phyloP scores from a whole-genome alignment of 2,888 invertebrate species.

The Drosophila formosana region DNA sequence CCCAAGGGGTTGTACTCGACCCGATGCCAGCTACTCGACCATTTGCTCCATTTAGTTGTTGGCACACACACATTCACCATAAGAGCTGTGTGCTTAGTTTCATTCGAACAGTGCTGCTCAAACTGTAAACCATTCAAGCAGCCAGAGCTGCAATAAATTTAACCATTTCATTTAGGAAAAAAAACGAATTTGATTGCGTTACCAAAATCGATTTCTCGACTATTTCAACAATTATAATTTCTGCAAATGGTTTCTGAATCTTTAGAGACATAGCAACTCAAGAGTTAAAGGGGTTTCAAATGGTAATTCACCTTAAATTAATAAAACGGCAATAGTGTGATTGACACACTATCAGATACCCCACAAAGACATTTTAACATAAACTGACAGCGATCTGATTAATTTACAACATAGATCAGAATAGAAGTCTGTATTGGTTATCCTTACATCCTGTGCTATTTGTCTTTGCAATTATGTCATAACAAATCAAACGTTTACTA shows the following conservation, averaged over 20 bases:
- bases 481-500: too few species aligned
- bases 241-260: background rate
- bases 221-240: slow-evolving; percentile 12
- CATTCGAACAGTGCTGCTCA: slow-evolving; percentile 55
- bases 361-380: background rate
- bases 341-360: background rate
- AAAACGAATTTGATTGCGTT: slow-evolving; percentile 21
- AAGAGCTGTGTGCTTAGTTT: slow-evolving; percentile 47
- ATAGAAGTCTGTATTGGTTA: too few species aligned
- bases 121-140: slow-evolving; percentile 59
- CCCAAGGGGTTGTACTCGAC: slow-evolving; percentile 57
- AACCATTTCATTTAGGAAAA: slow-evolving; percentile 36
- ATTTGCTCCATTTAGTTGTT: slow-evolving; percentile 75
- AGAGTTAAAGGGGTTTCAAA: slow-evolving; percentile 15
- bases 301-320: slow-evolving; percentile 5
- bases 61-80: slow-evolving; percentile 30
- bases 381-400: too few species aligned
- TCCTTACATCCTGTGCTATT: too few species aligned
- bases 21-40: slow-evolving; percentile 75
- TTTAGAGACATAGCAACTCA: slow-evolving; percentile 9
- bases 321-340: background rate
- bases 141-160: slow-evolving; percentile 43
- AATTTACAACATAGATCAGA: too few species aligned
- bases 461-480: too few species aligned
- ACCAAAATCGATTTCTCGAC: slow-evolving; percentile 25